Percentiles rank a stretch among this genome's conserved stretches.
Evolutionary conservation across 2,797 vertebrate genomes (phyloP).

Genomic region (Ispidina lecontei): DNA sequence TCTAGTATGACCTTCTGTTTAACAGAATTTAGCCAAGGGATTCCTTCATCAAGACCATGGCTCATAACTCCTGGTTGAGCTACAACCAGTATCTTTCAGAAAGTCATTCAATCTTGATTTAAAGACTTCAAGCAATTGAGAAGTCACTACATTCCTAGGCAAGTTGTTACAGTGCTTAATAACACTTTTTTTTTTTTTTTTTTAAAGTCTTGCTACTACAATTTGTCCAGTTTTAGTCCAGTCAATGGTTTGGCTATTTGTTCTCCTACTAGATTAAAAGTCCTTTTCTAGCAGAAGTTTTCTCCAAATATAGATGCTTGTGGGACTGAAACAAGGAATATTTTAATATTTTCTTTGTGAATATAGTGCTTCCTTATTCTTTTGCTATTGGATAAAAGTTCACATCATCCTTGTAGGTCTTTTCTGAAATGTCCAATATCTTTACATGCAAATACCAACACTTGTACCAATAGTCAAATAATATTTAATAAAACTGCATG

Average conservation of each 20-base stretch:
- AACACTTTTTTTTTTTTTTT: not conserved
- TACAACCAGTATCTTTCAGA: slow-evolving; percentile 4
- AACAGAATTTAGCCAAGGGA: slow-evolving; percentile 63
- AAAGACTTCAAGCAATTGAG: slow-evolving; percentile 38
- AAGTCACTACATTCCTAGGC: slow-evolving; percentile 14
- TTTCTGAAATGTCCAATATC: not conserved
- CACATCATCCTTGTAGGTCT: not conserved
- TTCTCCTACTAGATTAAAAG: not conserved
- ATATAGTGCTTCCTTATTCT: not conserved
- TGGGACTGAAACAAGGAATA: not conserved
- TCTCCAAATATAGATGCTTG: not conserved
- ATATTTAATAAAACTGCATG: not conserved
- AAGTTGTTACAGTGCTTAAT: slow-evolving; percentile 19
- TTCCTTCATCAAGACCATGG: not conserved
- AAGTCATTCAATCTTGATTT: slow-evolving; percentile 51
- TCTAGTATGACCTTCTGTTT: slow-evolving; percentile 59
- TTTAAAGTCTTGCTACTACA: not conserved
- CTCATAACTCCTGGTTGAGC: slow-evolving; percentile 54
- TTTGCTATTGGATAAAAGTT: not conserved
- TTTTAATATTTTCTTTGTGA: not conserved
- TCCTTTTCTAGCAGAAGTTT: not conserved
- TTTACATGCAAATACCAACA: not conserved
- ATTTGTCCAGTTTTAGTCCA: not conserved
- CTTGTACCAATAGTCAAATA: not conserved
- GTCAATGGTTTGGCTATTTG: not conserved